Base-by-base conservation (phyloP, 2,113 vertebrate genomes). In the Steatornis caripensis region DNA sequence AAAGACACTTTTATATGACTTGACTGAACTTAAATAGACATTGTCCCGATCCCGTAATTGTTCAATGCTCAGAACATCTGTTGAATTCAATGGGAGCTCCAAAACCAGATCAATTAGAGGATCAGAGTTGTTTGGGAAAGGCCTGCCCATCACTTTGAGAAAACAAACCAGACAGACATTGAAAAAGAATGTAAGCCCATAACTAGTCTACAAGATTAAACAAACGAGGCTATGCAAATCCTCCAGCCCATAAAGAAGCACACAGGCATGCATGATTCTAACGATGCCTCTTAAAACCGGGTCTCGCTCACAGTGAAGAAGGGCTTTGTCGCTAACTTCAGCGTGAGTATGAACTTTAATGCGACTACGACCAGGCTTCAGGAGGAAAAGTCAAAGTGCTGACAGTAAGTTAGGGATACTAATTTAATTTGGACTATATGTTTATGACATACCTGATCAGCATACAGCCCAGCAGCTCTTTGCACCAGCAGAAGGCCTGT, bases 51-150 rank as follows among this genome's bases (percentile, higher is more conserved):
- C 57, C 77, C 54, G 61, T 84, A 93, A 92, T 82, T 93, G 83
- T 90, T 82, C 62, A 72, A 57, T 39, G 36, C 61, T 71, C 68
- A 61, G 64, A 91, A 83, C 79, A 90, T 71, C 57, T 66, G 82
- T 12, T 95, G 79, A 94, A 96, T 89, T 89, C 61, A 90, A 43
- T 20, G 69, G 69, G 70, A 94, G 80, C 86, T 88, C 91, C 80
- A 94, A 94, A 93, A 62, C 65, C 79, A 95, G 93, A 96, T 96
- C 90, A 94, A 82, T 92, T 94, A 96, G 92, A 90, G 88, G 77
- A 93, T 92, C 94, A 95, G 80, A 89, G 76, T 61, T 93, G 88
- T 84, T 95, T 94, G 92, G 86, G 90, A 71, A 96, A 92, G 66
- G 74, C 68, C 79, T 96, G 92, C 80, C 93, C 79, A 89, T 90